Evolutionary conservation across 2,888 invertebrate species (phyloP).

Genomic region (Sesia bembeciformis): DNA sequence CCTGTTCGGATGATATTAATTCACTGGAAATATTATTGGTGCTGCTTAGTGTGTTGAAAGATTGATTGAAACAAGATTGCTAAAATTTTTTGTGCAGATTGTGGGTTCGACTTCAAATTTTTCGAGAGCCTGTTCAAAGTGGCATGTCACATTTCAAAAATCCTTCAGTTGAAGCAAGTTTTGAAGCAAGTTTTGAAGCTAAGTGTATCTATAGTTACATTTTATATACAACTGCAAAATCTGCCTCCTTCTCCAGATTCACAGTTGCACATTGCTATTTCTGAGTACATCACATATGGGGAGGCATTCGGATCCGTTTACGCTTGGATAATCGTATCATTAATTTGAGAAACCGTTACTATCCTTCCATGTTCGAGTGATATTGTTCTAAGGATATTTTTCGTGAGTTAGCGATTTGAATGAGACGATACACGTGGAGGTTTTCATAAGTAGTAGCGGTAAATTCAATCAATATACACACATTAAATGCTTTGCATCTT

Average conservation of each 20-base stretch:
- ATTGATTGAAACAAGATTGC: no score
- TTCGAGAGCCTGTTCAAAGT: no score
- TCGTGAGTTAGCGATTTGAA: not conserved
- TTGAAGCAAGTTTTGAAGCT: conserved; percentile 1
- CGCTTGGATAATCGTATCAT: not conserved
- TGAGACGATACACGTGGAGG: not conserved
- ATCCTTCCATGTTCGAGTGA: no score
- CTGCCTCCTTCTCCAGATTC: not conserved
- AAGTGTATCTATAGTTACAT: not conserved
- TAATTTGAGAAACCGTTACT: not conserved
- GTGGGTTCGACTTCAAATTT: no score
- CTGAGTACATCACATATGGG: not conserved
- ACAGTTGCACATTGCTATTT: not conserved
- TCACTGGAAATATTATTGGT: not conserved
- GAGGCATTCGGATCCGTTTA: not conserved
- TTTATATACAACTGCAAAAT: not conserved
- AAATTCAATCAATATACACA: not conserved
- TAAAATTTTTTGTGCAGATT: no score
- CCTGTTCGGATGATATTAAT: not conserved
- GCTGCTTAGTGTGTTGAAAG: no score
- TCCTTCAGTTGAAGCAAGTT: no score
- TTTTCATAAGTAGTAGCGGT: not conserved
- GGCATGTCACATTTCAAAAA: no score
- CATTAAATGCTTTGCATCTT: not conserved
- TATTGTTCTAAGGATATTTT: not conserved